Conservation (phyloP, 2,113 vertebrate genomes). For the Thalassarche chlororhynchos region DNA sequence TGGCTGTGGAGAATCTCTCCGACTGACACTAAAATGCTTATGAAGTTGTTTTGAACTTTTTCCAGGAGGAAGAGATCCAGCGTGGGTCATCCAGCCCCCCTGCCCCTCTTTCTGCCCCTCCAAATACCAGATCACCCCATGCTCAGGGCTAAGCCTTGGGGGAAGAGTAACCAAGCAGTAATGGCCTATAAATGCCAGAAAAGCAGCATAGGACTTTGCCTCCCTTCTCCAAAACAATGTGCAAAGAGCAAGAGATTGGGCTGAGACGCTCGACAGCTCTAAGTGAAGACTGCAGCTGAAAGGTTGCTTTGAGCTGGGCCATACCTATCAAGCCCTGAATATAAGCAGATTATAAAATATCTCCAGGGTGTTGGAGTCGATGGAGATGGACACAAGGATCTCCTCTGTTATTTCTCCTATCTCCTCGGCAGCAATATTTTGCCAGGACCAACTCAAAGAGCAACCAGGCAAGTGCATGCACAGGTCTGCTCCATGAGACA, state of each 20-base stretch:
- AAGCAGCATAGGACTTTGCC: background rate
- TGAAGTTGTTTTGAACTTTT: constrained; percentile 34
- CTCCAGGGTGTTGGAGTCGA: background rate
- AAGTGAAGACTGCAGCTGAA: background rate
- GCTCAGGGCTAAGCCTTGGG: background rate
- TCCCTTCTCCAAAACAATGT: background rate
- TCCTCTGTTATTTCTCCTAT: background rate
- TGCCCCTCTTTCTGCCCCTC: background rate
- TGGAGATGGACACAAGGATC: background rate
- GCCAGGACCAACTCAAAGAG: background rate
- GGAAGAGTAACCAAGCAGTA: background rate
- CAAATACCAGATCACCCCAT: background rate
- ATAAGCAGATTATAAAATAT: background rate
- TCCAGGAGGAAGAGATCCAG: background rate
- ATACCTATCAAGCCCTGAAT: background rate
- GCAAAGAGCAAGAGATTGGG: background rate
- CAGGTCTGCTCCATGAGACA: background rate
- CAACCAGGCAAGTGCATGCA: background rate
- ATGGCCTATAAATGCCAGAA: background rate
- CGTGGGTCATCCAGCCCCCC: background rate
- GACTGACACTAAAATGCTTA: constrained; percentile 32
- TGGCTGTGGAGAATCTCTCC: background rate
- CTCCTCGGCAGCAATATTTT: background rate
- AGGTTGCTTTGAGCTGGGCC: background rate
- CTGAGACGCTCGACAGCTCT: background rate